Percentiles rank a stretch among this genome's conserved stretches.
These are phyloP conservation scores for Apomyelois bistriatella DNA, from an alignment of 2,888 invertebrate species.

Conservation along the genomic window DNA sequence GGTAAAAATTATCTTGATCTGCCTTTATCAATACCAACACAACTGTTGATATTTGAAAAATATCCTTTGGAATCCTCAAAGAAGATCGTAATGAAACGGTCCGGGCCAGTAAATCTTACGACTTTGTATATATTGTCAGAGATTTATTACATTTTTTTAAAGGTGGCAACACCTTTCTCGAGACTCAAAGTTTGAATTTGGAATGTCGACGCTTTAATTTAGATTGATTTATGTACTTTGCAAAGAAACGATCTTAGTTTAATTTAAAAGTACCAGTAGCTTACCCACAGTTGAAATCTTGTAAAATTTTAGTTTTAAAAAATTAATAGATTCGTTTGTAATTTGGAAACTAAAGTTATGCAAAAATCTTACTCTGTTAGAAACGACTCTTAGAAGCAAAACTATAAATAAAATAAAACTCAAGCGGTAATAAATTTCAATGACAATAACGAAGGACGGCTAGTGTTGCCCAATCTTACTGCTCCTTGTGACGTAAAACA, in stretches of 20 bases:
- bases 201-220: conserved; percentile 1
- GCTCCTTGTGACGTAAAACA: conserved; percentile 7
- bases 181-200: neutral
- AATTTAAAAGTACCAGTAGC: too few species aligned
- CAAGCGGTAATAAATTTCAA: conserved; percentile 1
- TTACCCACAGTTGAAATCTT: too few species aligned
- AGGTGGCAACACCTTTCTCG: conserved; percentile 7
- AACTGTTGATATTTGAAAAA: neutral
- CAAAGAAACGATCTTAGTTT: neutral
- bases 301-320: too few species aligned
- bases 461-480: neutral
- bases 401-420: neutral
- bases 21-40: neutral
- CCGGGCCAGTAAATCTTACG: conserved; percentile 4
- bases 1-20: neutral
- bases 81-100: neutral
- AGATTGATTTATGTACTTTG: conserved; percentile 5
- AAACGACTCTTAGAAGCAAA: too few species aligned
- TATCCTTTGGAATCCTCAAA: neutral
- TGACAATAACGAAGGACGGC: neutral
- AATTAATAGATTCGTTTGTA: too few species aligned
- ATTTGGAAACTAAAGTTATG: too few species aligned
- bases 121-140: neutral
- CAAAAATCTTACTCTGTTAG: too few species aligned
- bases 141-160: conserved; percentile 10